Percentiles rank a stretch among this genome's conserved stretches.
Evolutionary conservation across 23 tunicate species (phyloP).

Genomic region (Trididemnum miniatum): DNA sequence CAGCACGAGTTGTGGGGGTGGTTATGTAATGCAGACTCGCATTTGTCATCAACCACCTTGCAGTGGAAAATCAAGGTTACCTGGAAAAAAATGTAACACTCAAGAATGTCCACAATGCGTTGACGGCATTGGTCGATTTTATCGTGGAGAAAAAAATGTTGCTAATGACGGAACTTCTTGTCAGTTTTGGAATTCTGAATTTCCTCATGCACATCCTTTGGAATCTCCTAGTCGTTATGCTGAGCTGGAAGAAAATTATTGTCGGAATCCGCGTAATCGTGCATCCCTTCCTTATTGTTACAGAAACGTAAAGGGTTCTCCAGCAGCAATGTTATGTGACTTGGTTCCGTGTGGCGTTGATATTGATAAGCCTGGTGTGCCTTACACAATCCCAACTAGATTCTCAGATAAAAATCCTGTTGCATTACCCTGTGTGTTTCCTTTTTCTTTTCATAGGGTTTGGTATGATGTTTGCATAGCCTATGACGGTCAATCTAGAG

Average conservation of each 20-base stretch:
- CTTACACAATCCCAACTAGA: conserved; percentile 60
- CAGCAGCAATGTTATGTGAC: conserved; percentile 68
- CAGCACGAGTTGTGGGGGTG: conserved; percentile 53
- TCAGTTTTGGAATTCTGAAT: conserved; percentile 32
- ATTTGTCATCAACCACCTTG: conserved; percentile 59
- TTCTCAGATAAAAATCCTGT: not conserved
- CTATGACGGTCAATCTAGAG: not conserved
- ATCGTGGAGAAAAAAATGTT: conserved; percentile 22
- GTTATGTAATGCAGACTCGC: conserved; percentile 22
- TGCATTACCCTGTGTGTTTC: conserved; percentile 31
- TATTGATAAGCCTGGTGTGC: conserved; percentile 34
- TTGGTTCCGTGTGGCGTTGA: conserved; percentile 37
- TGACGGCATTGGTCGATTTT: conserved; percentile 20
- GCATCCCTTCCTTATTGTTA: conserved; percentile 65
- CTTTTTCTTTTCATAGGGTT: not conserved
- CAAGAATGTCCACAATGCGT: conserved; percentile 59
- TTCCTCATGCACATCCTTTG: conserved; percentile 26
- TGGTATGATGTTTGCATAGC: conserved; percentile 21
- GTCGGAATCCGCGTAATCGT: conserved; percentile 52
- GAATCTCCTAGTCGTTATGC: conserved; percentile 1
- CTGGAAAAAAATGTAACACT: conserved; percentile 59
- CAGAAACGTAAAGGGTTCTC: conserved; percentile 17
- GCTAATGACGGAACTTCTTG: conserved; percentile 68
- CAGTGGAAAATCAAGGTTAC: conserved; percentile 18
- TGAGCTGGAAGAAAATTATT: conserved; percentile 51